A percentile compares a stretch with the other conserved stretches of the same genome.
Evolutionary conservation across 30 jellyfish, hydroid and myxozoan species (phyloP).

Genomic region (Nemopilema nomurai): DNA sequence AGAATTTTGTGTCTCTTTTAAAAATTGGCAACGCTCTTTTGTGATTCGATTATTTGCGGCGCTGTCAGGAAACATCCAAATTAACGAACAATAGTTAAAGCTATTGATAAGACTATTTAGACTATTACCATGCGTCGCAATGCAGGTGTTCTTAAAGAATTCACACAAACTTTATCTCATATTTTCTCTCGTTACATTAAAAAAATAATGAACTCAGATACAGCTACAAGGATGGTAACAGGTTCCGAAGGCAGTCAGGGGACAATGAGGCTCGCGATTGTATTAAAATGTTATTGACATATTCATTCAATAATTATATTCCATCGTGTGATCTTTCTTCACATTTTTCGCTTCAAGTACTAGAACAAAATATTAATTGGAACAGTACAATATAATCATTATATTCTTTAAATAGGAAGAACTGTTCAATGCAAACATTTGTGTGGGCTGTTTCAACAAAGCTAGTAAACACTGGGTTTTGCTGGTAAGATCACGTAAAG

Average conservation of each 20-base stretch:
- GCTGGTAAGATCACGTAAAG: background rate
- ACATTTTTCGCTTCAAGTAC: background rate
- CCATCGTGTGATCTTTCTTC: background rate
- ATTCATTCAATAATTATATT: background rate
- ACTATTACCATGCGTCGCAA: background rate
- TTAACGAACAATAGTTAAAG: background rate
- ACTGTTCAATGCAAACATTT: background rate
- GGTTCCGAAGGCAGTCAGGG: background rate
- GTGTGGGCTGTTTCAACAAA: background rate
- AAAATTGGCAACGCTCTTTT: too few species aligned
- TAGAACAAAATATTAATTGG: background rate
- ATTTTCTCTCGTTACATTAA: background rate
- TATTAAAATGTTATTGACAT: background rate
- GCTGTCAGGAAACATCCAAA: too few species aligned
- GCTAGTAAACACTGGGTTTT: background rate
- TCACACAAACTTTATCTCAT: background rate
- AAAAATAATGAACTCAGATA: background rate
- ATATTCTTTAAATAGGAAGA: background rate
- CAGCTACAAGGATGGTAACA: background rate
- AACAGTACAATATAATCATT: background rate
- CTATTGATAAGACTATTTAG: background rate
- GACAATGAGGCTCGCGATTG: background rate
- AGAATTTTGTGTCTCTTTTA: too few species aligned
- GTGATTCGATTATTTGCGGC: too few species aligned
- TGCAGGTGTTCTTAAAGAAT: background rate